Conservation (phyloP, 2,113 vertebrate genomes). For the Chlorocebus sabaeus region DNA sequence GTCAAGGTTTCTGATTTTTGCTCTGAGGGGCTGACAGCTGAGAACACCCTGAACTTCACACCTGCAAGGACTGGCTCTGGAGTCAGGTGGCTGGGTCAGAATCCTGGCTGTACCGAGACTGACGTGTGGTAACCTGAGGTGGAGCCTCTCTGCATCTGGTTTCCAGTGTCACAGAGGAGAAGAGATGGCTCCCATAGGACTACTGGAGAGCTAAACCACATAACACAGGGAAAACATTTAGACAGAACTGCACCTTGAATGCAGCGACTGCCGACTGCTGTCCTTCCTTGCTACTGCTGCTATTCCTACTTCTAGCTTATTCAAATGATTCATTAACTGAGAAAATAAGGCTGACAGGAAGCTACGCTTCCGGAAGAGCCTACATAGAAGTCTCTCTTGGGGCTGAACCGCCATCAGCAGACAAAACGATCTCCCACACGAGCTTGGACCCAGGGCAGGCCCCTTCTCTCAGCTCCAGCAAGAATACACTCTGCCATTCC, state of each 20-base stretch:
- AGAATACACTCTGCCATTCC: neutral
- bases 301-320: neutral
- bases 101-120: neutral
- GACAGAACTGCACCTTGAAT: neutral
- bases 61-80: neutral
- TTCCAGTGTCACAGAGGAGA: neutral
- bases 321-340: accelerated
- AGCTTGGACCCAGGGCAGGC: neutral
- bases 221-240: neutral
- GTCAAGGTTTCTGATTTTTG: neutral
- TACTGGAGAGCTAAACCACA: neutral
- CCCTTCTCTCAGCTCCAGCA: too few relatives aligned
- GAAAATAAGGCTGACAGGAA: neutral
- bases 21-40: neutral
- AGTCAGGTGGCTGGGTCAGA: neutral
- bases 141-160: neutral
- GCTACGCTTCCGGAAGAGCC: neutral
- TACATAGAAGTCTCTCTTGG: too few relatives aligned
- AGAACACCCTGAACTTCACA: neutral
- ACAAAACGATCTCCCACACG: accelerated
- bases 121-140: accelerated
- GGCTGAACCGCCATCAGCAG: neutral
- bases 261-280: neutral
- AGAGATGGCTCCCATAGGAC: accelerated
- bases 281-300: neutral